Percentiles rank a stretch among this genome's conserved stretches.
Evolutionary conservation across 2,797 vertebrate species (phyloP).

Genomic region (Bucorvus abyssinicus): DNA sequence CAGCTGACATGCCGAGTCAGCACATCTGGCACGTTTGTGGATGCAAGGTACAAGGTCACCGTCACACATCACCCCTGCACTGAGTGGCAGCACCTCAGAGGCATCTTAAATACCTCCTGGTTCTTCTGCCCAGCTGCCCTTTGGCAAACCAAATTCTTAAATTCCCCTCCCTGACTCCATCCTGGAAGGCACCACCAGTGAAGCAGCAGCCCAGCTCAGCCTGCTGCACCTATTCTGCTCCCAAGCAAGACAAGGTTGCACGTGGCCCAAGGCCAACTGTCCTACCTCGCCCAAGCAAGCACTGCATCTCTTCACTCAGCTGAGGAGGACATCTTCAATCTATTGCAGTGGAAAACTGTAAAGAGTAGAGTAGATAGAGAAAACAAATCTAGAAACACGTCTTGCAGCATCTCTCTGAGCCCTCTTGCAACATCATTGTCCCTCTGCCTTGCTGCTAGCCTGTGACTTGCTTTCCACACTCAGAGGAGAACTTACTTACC

Average conservation of each 20-base stretch:
- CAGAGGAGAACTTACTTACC: not conserved
- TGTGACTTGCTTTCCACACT: not conserved
- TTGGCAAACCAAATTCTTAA: not conserved
- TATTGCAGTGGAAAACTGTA: not conserved
- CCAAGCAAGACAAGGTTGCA: not conserved
- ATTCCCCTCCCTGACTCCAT: not conserved
- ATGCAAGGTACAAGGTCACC: not conserved
- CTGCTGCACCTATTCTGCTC: not conserved
- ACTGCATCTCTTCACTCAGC: not conserved
- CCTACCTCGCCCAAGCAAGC: not conserved
- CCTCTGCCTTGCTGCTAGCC: not conserved
- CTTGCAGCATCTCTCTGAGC: not conserved
- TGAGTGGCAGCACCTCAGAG: fast-evolving
- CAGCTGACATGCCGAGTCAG: not conserved
- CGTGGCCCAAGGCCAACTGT: not conserved
- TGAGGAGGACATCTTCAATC: not conserved
- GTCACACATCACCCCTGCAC: not conserved
- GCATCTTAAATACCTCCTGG: not conserved
- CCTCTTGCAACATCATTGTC: not conserved
- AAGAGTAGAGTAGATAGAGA: fast-evolving
- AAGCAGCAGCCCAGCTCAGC: not conserved
- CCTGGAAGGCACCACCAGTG: not conserved
- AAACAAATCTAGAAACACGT: fast-evolving
- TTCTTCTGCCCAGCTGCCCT: not conserved
- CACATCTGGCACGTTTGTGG: not conserved